A percentile compares a stretch with the other conserved stretches of the same genome.
Conservation (phyloP, 2,113 vertebrate genomes). For the Pedionomus torquatus region DNA sequence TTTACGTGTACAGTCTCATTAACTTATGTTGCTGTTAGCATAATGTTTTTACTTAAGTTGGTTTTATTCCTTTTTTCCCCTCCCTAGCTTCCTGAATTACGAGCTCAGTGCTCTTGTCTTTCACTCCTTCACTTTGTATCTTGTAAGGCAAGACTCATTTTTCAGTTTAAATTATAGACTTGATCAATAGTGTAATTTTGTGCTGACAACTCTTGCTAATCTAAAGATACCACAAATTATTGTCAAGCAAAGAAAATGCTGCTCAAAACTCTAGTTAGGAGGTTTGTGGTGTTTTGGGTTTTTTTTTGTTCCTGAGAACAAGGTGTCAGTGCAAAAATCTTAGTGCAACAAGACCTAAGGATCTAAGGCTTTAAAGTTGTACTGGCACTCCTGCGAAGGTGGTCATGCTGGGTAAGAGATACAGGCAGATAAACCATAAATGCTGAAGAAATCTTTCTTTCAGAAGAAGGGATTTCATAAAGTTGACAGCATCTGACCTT, state of each 20-base stretch:
- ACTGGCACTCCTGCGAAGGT: neutral
- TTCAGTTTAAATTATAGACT: neutral
- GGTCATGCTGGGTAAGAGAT: neutral
- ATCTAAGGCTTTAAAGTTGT: neutral
- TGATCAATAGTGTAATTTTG: neutral
- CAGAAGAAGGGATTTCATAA: neutral
- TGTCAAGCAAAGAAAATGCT: neutral
- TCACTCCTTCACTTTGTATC: neutral
- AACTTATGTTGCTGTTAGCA: neutral
- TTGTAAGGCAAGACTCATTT: neutral
- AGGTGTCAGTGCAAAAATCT: neutral
- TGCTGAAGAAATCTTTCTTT: neutral
- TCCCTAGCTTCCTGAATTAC: neutral
- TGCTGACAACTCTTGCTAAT: neutral
- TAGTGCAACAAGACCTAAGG: neutral
- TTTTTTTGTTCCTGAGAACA: neutral
- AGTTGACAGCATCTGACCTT: neutral
- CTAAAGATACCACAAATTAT: neutral
- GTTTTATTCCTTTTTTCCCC: neutral
- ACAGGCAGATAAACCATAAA: neutral
- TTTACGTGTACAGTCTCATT: neutral
- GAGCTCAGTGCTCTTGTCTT: neutral
- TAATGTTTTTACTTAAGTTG: neutral
- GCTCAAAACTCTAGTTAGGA: neutral
- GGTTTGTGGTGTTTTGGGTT: neutral